These are phyloP conservation scores for Lepidocyrtoides sp. DNA, from an alignment of 2,888 invertebrate species.

Conservation along the genomic window DNA sequence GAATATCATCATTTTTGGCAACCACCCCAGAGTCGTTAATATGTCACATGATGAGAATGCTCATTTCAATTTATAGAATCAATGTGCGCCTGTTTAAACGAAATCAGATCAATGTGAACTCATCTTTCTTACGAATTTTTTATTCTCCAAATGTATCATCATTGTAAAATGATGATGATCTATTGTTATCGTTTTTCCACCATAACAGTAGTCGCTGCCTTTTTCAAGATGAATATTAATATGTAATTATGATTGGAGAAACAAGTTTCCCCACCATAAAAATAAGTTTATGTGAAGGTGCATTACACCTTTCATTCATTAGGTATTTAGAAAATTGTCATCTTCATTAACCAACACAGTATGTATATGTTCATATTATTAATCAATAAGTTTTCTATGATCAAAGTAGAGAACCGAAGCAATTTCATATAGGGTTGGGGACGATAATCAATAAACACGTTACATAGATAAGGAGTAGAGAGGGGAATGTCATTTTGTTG, in stretches of 20 bases:
- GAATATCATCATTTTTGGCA: conserved; percentile 27
- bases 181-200: not conserved
- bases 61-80: not conserved
- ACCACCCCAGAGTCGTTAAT: not conserved
- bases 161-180: not conserved
- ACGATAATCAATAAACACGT: no score
- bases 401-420: not conserved
- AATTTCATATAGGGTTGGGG: not conserved
- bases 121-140: conserved; percentile 12
- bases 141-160: not conserved
- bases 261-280: conserved; percentile 20
- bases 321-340: not conserved
- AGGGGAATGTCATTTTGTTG: no score
- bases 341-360: conserved; percentile 12
- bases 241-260: conserved; percentile 12
- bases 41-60: not conserved
- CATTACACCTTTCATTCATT: not conserved
- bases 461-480: no score
- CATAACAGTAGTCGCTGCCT: conserved; percentile 10
- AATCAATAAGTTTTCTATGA: not conserved
- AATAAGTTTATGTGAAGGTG: not conserved
- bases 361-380: not conserved
- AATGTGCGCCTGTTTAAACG: conserved; percentile 55
- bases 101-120: conserved; percentile 63
- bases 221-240: conserved; percentile 33